Percentiles rank a stretch among this genome's conserved stretches.
These are phyloP conservation scores for Heliothis peltigera DNA, from an alignment of 2,888 invertebrate genomes.

Conservation along the genomic window DNA sequence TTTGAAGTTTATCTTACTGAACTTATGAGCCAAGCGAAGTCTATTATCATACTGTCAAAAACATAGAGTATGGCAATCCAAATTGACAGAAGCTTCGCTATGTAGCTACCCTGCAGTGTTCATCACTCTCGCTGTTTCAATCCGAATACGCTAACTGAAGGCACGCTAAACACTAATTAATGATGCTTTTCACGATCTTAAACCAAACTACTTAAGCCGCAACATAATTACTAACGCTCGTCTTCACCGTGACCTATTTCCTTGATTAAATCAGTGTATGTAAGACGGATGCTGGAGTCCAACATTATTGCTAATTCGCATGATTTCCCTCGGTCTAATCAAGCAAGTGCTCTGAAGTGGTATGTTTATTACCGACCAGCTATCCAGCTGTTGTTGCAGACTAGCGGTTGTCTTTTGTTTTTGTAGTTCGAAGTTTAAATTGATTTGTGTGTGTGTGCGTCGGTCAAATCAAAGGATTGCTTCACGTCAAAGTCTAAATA, in stretches of 20 bases:
- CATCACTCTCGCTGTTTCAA: neutral
- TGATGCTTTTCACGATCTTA: slow-evolving; percentile 40
- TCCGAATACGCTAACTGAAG: slow-evolving; percentile 19
- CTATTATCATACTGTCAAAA: too few relatives aligned
- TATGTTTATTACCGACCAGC: slow-evolving; percentile 64
- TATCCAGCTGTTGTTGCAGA: slow-evolving; percentile 31
- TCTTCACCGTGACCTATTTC: slow-evolving; percentile 52
- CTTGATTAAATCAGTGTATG: slow-evolving; percentile 67
- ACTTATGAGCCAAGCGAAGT: too few relatives aligned
- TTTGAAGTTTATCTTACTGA: too few relatives aligned
- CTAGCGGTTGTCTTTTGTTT: slow-evolving; percentile 46
- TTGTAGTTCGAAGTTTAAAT: slow-evolving; percentile 30
- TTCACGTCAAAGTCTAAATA: too few relatives aligned
- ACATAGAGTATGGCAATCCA: too few relatives aligned
- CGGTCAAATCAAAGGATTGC: too few relatives aligned
- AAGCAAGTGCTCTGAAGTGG: slow-evolving; percentile 75
- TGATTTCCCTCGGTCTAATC: slow-evolving; percentile 79
- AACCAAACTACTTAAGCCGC: slow-evolving; percentile 38
- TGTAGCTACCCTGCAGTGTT: neutral
- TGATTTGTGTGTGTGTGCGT: neutral
- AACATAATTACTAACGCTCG: slow-evolving; percentile 46
- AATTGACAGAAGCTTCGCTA: too few relatives aligned
- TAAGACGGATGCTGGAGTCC: slow-evolving; percentile 61
- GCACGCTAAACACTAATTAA: slow-evolving; percentile 29
- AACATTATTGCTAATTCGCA: slow-evolving; percentile 73